phyloP scores from a whole-genome alignment of 2,888 invertebrate genomes.

The Eupithecia exiguata region DNA sequence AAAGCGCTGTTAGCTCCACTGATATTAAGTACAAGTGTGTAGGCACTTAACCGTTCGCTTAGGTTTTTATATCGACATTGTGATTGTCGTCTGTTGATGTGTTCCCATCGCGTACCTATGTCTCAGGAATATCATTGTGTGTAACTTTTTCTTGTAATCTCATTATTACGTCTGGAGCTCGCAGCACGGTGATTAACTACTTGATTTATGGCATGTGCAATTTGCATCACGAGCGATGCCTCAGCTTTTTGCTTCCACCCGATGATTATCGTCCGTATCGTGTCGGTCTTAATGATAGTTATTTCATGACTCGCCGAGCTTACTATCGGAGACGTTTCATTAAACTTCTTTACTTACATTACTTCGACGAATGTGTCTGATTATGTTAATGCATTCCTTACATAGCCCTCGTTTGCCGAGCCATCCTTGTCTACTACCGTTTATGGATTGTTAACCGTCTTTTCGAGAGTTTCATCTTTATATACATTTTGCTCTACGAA shows the following conservation, averaged over 20 bases:
- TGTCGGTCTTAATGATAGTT: slow-evolving; percentile 82
- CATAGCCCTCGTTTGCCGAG: slow-evolving; percentile 66
- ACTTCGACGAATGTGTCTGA: slow-evolving; percentile 79
- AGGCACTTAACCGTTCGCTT: slow-evolving; percentile 42
- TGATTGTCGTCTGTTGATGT: slow-evolving; percentile 55
- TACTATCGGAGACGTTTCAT: slow-evolving; percentile 78
- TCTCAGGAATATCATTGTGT: slow-evolving; percentile 59
- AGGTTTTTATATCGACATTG: slow-evolving; percentile 42
- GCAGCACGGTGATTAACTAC: slow-evolving; percentile 78
- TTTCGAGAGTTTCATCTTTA: slow-evolving; percentile 55
- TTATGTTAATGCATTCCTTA: slow-evolving; percentile 76
- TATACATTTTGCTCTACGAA: slow-evolving; percentile 39
- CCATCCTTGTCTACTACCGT: slow-evolving; percentile 66
- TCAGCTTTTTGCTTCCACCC: slow-evolving; percentile 78
- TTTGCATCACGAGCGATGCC: slow-evolving; percentile 79
- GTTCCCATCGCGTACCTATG: slow-evolving; percentile 60
- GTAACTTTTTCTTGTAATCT: slow-evolving; percentile 80
- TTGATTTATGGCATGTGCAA: slow-evolving; percentile 82
- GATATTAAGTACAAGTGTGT: slow-evolving; percentile 47
- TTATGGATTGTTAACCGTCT: slow-evolving; percentile 70
- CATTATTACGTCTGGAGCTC: slow-evolving; percentile 74
- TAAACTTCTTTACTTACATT: slow-evolving; percentile 80
- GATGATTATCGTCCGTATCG: slow-evolving; percentile 83
- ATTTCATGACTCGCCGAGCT: slow-evolving; percentile 80
- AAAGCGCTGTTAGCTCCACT: slow-evolving; percentile 49